phyloP scores from a whole-genome alignment of 2,888 invertebrate genomes.

The Eupithecia subumbrata region DNA sequence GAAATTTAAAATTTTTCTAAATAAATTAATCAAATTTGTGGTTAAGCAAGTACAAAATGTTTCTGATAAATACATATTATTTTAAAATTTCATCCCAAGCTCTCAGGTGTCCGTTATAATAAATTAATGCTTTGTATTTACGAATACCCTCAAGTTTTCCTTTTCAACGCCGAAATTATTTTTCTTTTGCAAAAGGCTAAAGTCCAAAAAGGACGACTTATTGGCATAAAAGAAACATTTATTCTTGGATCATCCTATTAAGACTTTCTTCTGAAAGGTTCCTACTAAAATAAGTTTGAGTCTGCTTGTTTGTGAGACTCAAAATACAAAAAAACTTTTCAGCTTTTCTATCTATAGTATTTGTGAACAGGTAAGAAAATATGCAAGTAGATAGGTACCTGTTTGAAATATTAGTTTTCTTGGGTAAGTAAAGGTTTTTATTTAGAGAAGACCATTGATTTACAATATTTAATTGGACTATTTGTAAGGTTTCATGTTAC shows the following conservation, averaged over 20 bases:
- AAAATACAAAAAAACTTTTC: neutral
- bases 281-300: constrained; percentile 51
- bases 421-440: neutral
- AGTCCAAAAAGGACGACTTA: constrained; percentile 68
- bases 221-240: constrained; percentile 62
- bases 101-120: constrained; percentile 32
- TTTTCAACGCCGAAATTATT: constrained; percentile 14
- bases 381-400: neutral
- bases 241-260: constrained; percentile 76
- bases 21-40: neutral
- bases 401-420: neutral
- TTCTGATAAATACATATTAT: neutral
- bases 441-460: neutral
- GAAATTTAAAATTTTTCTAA: neutral
- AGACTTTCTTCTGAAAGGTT: constrained; percentile 65
- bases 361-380: neutral
- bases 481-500: neutral
- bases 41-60: neutral
- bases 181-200: constrained; percentile 45
- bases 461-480: neutral
- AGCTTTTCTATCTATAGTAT: neutral
- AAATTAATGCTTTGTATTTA: constrained; percentile 35
- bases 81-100: constrained; percentile 2
- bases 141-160: constrained; percentile 10
- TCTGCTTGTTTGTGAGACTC: constrained; percentile 11